These are phyloP conservation scores for Atractosteus spatula DNA, from an alignment of 2,113 vertebrate species.

Conservation along the genomic window DNA sequence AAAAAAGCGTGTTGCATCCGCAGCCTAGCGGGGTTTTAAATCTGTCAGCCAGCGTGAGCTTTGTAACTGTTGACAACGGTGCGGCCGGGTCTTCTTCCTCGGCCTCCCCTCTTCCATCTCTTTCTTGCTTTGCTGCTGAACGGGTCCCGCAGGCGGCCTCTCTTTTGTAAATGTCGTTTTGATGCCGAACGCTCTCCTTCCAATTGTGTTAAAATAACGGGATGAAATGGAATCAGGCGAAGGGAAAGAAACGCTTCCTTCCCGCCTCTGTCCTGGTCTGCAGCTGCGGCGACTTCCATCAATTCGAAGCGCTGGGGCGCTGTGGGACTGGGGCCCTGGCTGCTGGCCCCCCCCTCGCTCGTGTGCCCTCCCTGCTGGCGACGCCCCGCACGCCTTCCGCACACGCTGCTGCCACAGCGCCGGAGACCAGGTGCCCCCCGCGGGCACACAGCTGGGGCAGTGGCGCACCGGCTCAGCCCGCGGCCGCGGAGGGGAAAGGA, in stretches of 20 bases:
- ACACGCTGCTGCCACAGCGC: neutral
- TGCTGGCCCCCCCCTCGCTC: slow-evolving; percentile 11
- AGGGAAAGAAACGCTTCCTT: neutral
- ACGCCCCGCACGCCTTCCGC: neutral
- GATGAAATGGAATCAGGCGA: neutral
- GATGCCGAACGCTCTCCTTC: neutral
- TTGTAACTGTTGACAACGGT: neutral
- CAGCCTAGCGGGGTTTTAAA: too few species aligned
- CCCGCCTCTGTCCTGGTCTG: slow-evolving; percentile 15
- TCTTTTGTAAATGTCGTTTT: neutral
- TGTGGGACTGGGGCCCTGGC: neutral
- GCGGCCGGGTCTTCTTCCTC: neutral
- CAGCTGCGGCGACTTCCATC: slow-evolving; percentile 26
- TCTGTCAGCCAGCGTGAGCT: too few species aligned
- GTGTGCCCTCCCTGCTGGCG: neutral
- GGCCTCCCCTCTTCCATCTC: slow-evolving; percentile 1
- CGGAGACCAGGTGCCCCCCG: too few species aligned
- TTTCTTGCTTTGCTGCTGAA: too few species aligned
- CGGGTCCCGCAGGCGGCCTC: neutral
- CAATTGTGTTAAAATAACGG: neutral
- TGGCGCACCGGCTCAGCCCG: slow-evolving; percentile 18
- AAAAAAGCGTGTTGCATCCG: too few species aligned
- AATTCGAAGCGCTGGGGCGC: slow-evolving; percentile 12
- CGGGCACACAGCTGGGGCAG: slow-evolving; percentile 1
- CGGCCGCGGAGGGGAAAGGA: slow-evolving; percentile 18